Evolutionary conservation across 2,113 vertebrate species (phyloP), one percentile per base, ranked within the genome.

Genomic region (Pangasianodon hypophthalmus): DNA sequence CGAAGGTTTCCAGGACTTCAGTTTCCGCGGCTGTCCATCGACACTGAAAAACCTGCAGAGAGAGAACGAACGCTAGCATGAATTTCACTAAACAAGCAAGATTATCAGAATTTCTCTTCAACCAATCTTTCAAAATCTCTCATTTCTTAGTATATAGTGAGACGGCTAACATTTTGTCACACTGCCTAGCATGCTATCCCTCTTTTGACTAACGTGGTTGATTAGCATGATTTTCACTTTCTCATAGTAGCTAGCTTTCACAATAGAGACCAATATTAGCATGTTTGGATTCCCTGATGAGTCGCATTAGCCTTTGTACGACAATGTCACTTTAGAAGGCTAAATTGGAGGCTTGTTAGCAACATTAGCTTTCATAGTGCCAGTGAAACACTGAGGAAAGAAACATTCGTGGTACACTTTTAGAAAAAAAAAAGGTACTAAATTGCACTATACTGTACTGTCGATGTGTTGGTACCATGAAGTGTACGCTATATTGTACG

Each of bases 11-110:
- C 94, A 95, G 4, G 94, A 91, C 56, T 60, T 91, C 58, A 95
- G 90, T 52, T 84, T 44, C 91, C 84, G 37, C 0, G 77, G 84
- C 16, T 88, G 94, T 41, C 82, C 89, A 2, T 88, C 90, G 2
- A 29, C 88, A 56, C 89, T 90, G 88, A 94, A 87, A 91, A 94
- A 95, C 91, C 96, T 96, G 91, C 5, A 26, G 71, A 21, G 77
- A 90, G 19, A 41, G 4, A 1, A 9, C 3, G 21, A 62, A 4
- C 6, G 6, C 6, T 1, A 32, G 37, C 19, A 26, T 37, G 14
- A 50, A 5, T 79, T 29, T 48, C 1, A 4, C 44, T 11, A 79
- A 79, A 46, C 75, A 48, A 48, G 75, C 75, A 48, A 26, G 44
- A 46, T 26, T 4, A 48, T 5, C 75, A 79, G 75, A 44, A 37